Evolutionary conservation across 2,113 vertebrate genomes (phyloP).

Genomic region (Felis catus): DNA sequence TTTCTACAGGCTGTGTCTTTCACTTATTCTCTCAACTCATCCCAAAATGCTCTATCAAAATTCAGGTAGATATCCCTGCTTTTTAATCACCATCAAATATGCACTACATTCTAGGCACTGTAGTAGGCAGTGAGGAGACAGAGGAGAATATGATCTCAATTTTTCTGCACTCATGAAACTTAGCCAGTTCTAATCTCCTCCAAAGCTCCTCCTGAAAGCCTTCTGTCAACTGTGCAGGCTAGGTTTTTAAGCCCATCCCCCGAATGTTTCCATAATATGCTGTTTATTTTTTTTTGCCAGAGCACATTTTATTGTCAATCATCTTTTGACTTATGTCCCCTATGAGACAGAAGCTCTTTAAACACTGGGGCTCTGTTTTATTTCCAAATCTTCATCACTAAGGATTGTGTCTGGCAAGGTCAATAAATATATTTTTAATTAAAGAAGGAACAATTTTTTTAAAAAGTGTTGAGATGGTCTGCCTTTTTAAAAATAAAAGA

Average conservation of each 20-base stretch:
- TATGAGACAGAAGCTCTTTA: neutral
- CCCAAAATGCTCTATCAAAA: neutral
- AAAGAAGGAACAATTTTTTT: constrained; percentile 22
- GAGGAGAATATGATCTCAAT: neutral
- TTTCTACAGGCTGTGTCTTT: neutral
- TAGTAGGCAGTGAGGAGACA: neutral
- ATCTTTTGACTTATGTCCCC: neutral
- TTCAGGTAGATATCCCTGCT: neutral
- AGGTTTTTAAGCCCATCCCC: neutral
- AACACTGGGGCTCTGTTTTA: neutral
- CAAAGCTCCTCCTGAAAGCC: neutral
- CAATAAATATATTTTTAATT: constrained; percentile 4
- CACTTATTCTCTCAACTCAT: neutral
- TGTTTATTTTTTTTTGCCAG: neutral
- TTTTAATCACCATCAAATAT: neutral
- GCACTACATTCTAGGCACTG: neutral
- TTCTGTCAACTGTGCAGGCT: neutral
- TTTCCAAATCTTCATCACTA: neutral
- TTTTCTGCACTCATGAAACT: neutral
- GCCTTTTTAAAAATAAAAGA: neutral
- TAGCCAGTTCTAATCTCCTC: neutral
- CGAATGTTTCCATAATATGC: neutral
- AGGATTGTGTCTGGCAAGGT: neutral
- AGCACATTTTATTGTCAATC: neutral
- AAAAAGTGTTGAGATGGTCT: neutral